Conservation (phyloP, 2,888 invertebrate species). For the Andrena trimmerana region DNA sequence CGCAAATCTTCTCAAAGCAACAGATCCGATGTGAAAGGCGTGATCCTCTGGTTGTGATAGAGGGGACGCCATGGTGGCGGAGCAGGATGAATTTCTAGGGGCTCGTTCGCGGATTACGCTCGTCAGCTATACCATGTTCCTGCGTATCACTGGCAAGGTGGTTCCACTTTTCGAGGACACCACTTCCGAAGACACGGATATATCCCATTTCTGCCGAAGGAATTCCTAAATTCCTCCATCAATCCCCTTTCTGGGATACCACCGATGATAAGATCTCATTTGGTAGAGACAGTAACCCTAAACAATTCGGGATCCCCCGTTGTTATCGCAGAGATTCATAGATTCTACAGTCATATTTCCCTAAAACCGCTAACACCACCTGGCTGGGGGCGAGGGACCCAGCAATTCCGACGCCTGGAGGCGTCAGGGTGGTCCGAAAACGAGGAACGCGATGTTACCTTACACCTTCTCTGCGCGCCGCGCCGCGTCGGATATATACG, state of each 20-base stretch:
- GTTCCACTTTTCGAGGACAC: neutral
- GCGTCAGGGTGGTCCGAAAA: constrained; percentile 79
- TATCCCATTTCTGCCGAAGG: neutral
- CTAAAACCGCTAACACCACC: neutral
- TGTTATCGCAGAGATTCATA: neutral
- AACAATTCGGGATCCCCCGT: no score
- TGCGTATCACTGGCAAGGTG: neutral
- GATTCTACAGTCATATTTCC: neutral
- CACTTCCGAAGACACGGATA: neutral
- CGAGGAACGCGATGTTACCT: constrained; percentile 79
- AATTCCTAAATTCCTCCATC: neutral
- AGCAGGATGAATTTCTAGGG: neutral
- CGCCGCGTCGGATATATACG: constrained; percentile 75
- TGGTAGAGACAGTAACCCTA: neutral
- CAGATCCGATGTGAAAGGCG: constrained; percentile 74
- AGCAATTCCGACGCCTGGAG: neutral
- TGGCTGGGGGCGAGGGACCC: neutral
- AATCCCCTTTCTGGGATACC: neutral
- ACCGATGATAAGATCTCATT: neutral
- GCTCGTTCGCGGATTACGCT: constrained; percentile 15
- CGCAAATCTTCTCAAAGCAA: constrained; percentile 78
- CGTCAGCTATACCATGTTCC: neutral
- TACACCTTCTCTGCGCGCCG: constrained; percentile 74
- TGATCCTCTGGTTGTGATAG: constrained; percentile 60
- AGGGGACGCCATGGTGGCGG: constrained; percentile 17